Base-by-base conservation (phyloP, 2,113 vertebrate species). In the Thinocorus orbignyianus region DNA sequence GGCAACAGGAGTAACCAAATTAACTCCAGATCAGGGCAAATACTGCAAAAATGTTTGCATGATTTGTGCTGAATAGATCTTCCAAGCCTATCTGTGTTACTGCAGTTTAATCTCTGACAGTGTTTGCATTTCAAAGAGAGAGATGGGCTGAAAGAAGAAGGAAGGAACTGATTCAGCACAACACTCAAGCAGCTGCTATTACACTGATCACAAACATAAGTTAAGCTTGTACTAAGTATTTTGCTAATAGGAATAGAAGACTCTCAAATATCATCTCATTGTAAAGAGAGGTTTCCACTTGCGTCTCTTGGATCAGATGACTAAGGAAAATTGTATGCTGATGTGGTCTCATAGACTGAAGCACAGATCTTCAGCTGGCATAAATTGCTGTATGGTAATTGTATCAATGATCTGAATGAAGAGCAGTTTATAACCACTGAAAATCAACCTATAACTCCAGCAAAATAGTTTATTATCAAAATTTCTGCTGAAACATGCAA, bases 111-210 rank as follows among this genome's bases (percentile, higher is more conserved):
- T 93, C 92, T 89, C 60, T 77, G 88, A 68, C 44, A 69, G 26
- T 24, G 93, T 72, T 86, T 95, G 84, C 81, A 93, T 93, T 96
- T 90, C 97, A 92, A 94, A 96, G 77, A 30, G 57, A 85, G 92
- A 95, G 91, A 93, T 49, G 39, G 28, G 72, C 44, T 95, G 83
- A 39, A 92, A 90, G 79, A 60, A 86, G 76, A 66, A 87, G 70
- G 91, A 95, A 96, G 81, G 88, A 96, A 92, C 86, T 96, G 93
- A 96, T 89, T 96, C 95, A 97, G 93, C 92, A 94, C 16, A 57
- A 48, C 61, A 31, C 48, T 87, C n/a, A 20, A 55, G 41, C 72
- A 72, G 69, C 72, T 93, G 88, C 48, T 88, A 64, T 96, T 96
- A 86, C 61, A 84, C 62, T 78, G 80, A 90, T 91, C 83, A 61